Base-by-base conservation (phyloP, 2,113 vertebrate genomes). In the Lasiurus borealis region DNA sequence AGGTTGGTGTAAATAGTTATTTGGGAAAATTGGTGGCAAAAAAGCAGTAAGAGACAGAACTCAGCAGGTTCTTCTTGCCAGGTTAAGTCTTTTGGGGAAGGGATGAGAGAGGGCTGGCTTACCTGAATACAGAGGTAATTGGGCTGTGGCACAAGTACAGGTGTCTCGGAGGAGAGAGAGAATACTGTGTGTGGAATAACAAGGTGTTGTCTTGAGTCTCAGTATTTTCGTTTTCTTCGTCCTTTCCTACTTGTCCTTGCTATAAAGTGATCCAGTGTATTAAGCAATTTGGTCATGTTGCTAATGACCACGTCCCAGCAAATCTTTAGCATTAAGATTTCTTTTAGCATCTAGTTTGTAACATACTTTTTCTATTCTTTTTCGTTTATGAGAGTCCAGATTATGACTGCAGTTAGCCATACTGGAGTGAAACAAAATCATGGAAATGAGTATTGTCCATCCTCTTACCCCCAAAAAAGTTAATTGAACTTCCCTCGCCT, bases 11-110 rank as follows among this genome's bases (percentile, higher is more conserved):
- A 48, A 87, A 52, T 92, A 75, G 76, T 64, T 90, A 50, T 59
- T 81, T 92, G 31, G 95, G 27, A 73, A 95, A 85, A 85, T 59
- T 59, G 80, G 84, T 68, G 46, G 21, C 48, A 6, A 78, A 77
- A n/a, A 93, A 31, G 57, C 50, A 93, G 12, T 75, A 57, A 84
- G 23, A n/a, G 54, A 82, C 9, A 84, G 76, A 91, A 88, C 44
- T 81, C 31, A 93, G 72, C 34, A 78, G 7, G 23, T 93, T 77
- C 40, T 25, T 81, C 52, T 92, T 95, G 78, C 72, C 34, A 57
- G 13, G 6, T 69, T 72, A 75, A 59, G 19, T 76, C 86, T 82
- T 84, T 19, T 84, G 73, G 25, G 46, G 31, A 31, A 77, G 25
- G 5, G 13, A 10, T 29, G 21, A 29, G 25, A n/a, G n/a, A 57